These are phyloP conservation scores for Stylophora pistillata DNA, from an alignment of 64 coral and sea anemone species.

Conservation along the genomic window DNA sequence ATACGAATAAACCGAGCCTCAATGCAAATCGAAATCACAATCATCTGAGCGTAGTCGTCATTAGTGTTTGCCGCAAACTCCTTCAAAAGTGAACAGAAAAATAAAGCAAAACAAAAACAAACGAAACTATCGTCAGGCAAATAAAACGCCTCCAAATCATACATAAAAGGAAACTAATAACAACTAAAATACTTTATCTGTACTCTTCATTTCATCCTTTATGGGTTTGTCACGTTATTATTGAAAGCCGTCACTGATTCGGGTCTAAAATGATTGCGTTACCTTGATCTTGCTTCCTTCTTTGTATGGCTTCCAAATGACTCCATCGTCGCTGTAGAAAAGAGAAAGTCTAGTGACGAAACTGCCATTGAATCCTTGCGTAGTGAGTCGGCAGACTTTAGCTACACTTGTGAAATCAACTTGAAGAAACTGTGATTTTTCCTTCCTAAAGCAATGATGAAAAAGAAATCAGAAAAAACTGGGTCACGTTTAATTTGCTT, in stretches of 20 bases:
- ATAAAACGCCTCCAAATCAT: no score
- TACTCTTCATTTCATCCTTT: no score
- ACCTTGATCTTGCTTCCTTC: slow-evolving; percentile 58
- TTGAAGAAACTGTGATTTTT: slow-evolving; percentile 53
- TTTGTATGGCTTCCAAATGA: slow-evolving; percentile 46
- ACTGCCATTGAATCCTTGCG: slow-evolving; percentile 13
- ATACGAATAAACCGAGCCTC: slow-evolving; percentile 52
- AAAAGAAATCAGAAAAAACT: background rate
- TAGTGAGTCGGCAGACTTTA: slow-evolving; percentile 55
- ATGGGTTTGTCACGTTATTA: background rate
- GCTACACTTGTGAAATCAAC: slow-evolving; percentile 45
- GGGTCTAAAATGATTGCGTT: background rate
- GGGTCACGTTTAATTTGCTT: background rate
- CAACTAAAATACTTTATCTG: no score
- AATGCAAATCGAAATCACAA: slow-evolving; percentile 5
- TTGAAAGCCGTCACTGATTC: background rate
- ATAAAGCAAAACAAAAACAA: no score
- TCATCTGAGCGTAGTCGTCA: background rate
- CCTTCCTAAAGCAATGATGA: slow-evolving; percentile 25
- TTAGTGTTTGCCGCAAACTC: slow-evolving; percentile 35
- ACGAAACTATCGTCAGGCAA: no score
- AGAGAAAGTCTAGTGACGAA: slow-evolving; percentile 39
- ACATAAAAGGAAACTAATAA: no score
- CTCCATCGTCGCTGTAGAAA: slow-evolving; percentile 70
- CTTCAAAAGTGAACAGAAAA: background rate